phyloP scores from a whole-genome alignment of 1,140 invertebrate genomes.

The Bombus confusus region DNA sequence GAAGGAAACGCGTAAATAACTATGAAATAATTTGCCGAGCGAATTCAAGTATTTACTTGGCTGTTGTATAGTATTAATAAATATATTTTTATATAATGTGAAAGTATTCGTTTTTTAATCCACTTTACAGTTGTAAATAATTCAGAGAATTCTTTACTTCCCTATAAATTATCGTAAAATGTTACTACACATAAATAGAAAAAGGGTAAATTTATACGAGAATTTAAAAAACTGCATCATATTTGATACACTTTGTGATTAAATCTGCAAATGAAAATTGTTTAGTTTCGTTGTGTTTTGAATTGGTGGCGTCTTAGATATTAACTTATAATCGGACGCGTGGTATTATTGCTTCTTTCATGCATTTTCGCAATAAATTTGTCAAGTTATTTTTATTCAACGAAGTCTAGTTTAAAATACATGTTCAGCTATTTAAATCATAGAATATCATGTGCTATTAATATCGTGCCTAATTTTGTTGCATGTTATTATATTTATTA shows the following conservation, averaged over 20 bases:
- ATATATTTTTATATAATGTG: neutral
- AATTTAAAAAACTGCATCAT: too few relatives aligned
- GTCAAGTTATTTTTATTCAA: neutral
- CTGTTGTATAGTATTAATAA: neutral
- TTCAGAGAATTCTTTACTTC: neutral
- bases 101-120: too few relatives aligned
- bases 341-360: neutral
- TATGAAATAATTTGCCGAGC: neutral
- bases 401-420: neutral
- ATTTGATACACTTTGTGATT: too few relatives aligned
- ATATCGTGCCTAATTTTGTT: neutral
- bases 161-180: neutral
- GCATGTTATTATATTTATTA: neutral
- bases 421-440: neutral
- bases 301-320: too few relatives aligned
- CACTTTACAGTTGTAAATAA: neutral
- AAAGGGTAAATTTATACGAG: neutral
- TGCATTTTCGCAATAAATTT: constrained; percentile 9
- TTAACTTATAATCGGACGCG: too few relatives aligned
- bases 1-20: neutral
- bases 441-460: neutral
- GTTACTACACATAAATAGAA: neutral
- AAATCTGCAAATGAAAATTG: too few relatives aligned
- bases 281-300: too few relatives aligned
- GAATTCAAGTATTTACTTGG: neutral